phyloP scores from a whole-genome alignment of 2,797 vertebrate species.

The Acestrorhynchus altus region DNA sequence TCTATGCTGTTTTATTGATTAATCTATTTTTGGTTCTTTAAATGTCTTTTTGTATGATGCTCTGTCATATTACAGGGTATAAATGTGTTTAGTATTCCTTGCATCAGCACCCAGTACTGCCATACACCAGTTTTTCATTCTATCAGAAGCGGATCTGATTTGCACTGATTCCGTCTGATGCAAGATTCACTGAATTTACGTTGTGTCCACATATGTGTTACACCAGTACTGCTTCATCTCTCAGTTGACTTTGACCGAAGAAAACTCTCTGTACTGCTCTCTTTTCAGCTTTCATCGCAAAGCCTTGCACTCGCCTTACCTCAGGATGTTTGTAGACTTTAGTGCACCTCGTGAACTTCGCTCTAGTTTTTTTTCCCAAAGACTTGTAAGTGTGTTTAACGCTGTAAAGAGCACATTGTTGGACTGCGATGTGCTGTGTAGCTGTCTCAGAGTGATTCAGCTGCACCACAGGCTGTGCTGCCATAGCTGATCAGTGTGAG shows the following conservation, averaged over 20 bases:
- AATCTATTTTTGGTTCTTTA: constrained; percentile 26
- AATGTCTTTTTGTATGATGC: constrained; percentile 26
- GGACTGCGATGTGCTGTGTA: constrained; percentile 1
- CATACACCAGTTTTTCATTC: constrained; percentile 14
- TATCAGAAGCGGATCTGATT: constrained; percentile 11
- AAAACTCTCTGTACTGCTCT: background rate
- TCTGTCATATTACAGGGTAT: background rate
- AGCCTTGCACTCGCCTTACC: background rate
- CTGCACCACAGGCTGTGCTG: constrained; percentile 6
- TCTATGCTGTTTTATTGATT: constrained; percentile 21
- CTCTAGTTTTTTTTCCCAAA: background rate
- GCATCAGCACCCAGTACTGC: constrained; percentile 30
- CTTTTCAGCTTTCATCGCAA: background rate
- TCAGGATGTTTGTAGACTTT: background rate
- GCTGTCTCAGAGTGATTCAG: background rate
- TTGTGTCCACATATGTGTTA: background rate
- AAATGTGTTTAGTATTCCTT: constrained; percentile 19
- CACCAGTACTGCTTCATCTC: too few relatives aligned
- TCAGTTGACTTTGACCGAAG: too few relatives aligned
- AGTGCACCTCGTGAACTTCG: background rate
- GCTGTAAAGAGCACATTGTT: background rate
- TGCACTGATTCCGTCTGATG: background rate
- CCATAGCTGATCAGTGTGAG: constrained; percentile 41
- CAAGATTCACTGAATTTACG: background rate
- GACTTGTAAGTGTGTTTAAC: background rate